A percentile compares a stretch with the other conserved stretches of the same genome.
phyloP scores from a whole-genome alignment of 1,140 invertebrate genomes.

The Oryzaephilus surinamensis region DNA sequence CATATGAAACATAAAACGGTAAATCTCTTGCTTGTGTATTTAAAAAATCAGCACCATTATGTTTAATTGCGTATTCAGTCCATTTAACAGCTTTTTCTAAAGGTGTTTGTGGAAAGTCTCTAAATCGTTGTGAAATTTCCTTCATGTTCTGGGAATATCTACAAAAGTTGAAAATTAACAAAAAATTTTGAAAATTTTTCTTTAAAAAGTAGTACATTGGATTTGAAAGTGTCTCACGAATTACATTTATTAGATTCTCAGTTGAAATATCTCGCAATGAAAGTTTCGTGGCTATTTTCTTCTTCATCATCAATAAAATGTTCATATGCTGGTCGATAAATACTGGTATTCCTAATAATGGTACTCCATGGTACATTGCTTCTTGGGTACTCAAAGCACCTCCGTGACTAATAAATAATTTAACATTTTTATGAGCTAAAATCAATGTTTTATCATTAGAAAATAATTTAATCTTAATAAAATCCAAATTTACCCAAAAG shows the following conservation, averaged over 20 bases:
- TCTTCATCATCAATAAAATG: conserved; percentile 11
- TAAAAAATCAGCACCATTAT: conserved; percentile 32
- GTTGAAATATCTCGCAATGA: conserved; percentile 10
- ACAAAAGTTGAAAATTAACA: too few species aligned
- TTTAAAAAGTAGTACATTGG: conserved; percentile 16
- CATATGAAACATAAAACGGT: background rate
- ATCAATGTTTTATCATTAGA: too few species aligned
- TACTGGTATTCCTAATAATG: conserved; percentile 40
- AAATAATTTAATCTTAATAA: too few species aligned
- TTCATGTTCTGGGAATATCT: conserved; percentile 8
- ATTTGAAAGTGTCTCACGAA: conserved; percentile 20
- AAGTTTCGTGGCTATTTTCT: background rate
- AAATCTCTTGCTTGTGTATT: conserved; percentile 1
- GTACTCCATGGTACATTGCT: conserved; percentile 40
- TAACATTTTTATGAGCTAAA: conserved; percentile 35
- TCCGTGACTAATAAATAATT: conserved; percentile 41
- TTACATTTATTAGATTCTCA: conserved; percentile 10
- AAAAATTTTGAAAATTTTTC: background rate
- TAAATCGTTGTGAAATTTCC: conserved; percentile 9
- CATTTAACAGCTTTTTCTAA: conserved; percentile 51
- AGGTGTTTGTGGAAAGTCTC: conserved; percentile 48
- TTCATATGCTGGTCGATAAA: conserved; percentile 37
- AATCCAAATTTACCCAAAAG: too few species aligned
- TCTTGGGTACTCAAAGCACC: conserved; percentile 41
- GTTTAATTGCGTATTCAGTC: conserved; percentile 52